Evolutionary conservation across 2,113 vertebrate genomes (phyloP).

Genomic region (Sminthopsis crassicaudata): DNA sequence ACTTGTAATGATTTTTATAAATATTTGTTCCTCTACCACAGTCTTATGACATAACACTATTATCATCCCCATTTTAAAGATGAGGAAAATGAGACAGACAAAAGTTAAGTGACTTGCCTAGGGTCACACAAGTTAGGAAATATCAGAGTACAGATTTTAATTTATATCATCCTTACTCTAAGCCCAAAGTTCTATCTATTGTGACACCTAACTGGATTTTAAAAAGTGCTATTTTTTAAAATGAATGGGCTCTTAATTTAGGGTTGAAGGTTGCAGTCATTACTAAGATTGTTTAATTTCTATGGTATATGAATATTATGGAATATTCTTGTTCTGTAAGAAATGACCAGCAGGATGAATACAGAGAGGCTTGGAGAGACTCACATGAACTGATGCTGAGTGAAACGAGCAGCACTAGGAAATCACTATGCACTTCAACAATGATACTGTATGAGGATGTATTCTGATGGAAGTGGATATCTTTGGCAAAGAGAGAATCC

Average conservation of each 20-base stretch:
- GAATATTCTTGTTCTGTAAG: too few species aligned
- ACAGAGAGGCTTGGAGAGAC: too few species aligned
- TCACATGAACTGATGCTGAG: too few species aligned
- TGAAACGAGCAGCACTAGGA: too few species aligned
- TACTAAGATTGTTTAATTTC: neutral
- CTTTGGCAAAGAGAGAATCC: too few species aligned
- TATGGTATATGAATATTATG: too few species aligned
- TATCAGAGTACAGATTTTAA: neutral
- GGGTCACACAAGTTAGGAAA: neutral
- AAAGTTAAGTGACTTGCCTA: neutral
- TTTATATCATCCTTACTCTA: neutral
- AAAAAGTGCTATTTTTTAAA: neutral
- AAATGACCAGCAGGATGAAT: too few species aligned
- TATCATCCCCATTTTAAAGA: neutral
- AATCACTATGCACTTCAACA: too few species aligned
- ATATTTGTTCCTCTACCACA: neutral
- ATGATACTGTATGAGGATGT: too few species aligned
- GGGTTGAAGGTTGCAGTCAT: neutral
- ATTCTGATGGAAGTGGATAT: too few species aligned
- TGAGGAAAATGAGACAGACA: neutral
- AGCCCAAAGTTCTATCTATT: neutral
- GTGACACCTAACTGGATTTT: neutral
- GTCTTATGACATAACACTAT: neutral
- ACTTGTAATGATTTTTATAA: neutral
- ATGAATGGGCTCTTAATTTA: neutral